Base-by-base conservation (phyloP, 2,113 vertebrate species). In the Elachura formosa region DNA sequence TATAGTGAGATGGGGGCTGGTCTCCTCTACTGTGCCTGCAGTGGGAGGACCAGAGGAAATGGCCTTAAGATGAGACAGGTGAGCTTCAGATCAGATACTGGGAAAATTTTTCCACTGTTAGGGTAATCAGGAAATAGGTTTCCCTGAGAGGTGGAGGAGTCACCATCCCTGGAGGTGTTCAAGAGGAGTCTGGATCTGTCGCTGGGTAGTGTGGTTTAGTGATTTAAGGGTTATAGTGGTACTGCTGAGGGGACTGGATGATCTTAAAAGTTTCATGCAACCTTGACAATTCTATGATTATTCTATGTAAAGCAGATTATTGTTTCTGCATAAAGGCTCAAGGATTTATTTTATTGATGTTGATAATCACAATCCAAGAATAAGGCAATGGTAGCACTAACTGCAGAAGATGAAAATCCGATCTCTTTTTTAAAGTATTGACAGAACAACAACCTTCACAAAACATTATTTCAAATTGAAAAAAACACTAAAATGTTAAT, bases 1-100 rank as follows among this genome's bases (percentile, higher is more conserved):
- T 24, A 28, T 1, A 21, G 15, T 40, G 55, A 40, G 16, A 10
- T 9, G 40, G 16, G 38, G 24, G 5, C 29, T 0, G 1, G 12
- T 46, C 15, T 68, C 38, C 19, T 52, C 28, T 40, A 2, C n/a
- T 24, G 8, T 45, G 23, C 48, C 46, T 28, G 45, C 62, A 51
- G 33, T 15, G 73, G 45, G 22, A 24, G 45, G 23, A 61, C 6
- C 22, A 59, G n/a, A 62, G 55, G 40, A 62, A 54, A 63, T 18
- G 56, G 21, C 14, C 40, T 25, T 40, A 48, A 5, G 11, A 1
- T 31, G 9, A 55, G 4, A 62, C 13, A 25, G 16, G 23, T 7
- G 25, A 62, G 13, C 48, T n/a, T 48, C 29, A 71, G 21, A 41
- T 23, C 21, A 31, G 20, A 34, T 41, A 18, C 10, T 12, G 19